Evolutionary conservation across 2,888 invertebrate genomes (phyloP), one percentile per base, ranked within the genome.

Genomic region (Octodonta nipae): DNA sequence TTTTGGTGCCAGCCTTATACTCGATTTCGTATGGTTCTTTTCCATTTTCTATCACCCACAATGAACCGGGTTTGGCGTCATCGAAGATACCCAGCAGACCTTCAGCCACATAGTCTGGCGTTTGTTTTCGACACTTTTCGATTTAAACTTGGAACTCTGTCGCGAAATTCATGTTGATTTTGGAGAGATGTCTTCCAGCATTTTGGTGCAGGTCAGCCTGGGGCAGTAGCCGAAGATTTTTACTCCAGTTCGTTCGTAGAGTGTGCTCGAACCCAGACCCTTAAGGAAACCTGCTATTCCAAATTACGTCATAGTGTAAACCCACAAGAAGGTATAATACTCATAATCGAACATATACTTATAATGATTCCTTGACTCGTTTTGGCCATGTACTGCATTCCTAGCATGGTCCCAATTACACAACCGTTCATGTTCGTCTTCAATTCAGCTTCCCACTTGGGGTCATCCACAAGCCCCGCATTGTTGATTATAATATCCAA

Each of bases 401-500:
- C 72, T 22, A 70, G 60, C n/a, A 67, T 38, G 0, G 65, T 64
- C 43, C 67, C 63, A 11, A 58, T 45, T 7, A 65, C 42, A 28
- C 40, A 43, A 7, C 48, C 50, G 39, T 55, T 53, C 40, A 61
- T 44, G 40, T 63, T 61, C 3, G 54, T 55, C 13, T 48, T 75
- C 15, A 81, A 72, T 58, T 79, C 45, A 5, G 75, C 63, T 52
- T 81, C 78, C 80, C 81, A 81, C 50, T 77, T 73, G 44, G 75
- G 64, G 50, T 81, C 80, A 55, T 80, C 78, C 71, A 80, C 74
- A 26, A 81, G 73, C 2, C 82, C 83, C 4, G 83, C 83, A 55
- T 82, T 83, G 60, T 83, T 84, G 8, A 72, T 59, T 2, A 73
- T 62, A 30, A 73, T 65, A 40, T 72, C 68, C 8, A 45, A 42